Base-by-base conservation (phyloP, 2,888 invertebrate genomes). In the Dynastes tityus region DNA sequence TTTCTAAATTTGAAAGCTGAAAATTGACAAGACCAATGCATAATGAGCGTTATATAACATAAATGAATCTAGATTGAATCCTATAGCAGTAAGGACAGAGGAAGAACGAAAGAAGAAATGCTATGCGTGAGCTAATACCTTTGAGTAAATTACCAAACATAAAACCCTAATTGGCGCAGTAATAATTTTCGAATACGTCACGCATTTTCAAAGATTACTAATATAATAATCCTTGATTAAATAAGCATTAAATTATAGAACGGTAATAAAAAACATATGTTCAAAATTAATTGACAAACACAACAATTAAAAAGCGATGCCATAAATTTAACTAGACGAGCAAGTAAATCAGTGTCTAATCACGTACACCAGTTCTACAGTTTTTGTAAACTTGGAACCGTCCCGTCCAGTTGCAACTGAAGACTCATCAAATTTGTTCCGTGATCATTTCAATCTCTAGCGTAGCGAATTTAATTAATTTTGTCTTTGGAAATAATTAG, bases 341-440 rank as follows among this genome's bases (percentile, higher is more conserved):
- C 37, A 71, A 58, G 71, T 71, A 71, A 71, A 71, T 71, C 71
- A 55, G 37, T 71, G 58, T 71, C 55, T n/a, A 68, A 68, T 68
- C 68, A 68, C 68, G 71, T 55, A 53, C 70, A 71, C 27, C 55
- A 71, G 32, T 16, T 32, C 32, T 51, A 16, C 22, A 65, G 49
- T 45, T 68, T 9, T 37, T n/a, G 22, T 68, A 67, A 67, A 67
- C 45, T n/a, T 32, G 27, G 13, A 70, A 51, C 29, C 53, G n/a
- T 71, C 11, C 16, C 37, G 71, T 37, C 29, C 55, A 40, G 16
- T 40, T 40, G 40, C 11, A 58, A 58, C 37, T 58, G 9, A 73
- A 45, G n/a, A 70, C n/a, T 27, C 70, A 29, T 73, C 16, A 55
- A 73, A 40, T 58, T 70, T 73, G 22, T 58, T n/a, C 49, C 4